phyloP scores from a whole-genome alignment of 1,140 invertebrate species.

The Sarcophaga peregrina region DNA sequence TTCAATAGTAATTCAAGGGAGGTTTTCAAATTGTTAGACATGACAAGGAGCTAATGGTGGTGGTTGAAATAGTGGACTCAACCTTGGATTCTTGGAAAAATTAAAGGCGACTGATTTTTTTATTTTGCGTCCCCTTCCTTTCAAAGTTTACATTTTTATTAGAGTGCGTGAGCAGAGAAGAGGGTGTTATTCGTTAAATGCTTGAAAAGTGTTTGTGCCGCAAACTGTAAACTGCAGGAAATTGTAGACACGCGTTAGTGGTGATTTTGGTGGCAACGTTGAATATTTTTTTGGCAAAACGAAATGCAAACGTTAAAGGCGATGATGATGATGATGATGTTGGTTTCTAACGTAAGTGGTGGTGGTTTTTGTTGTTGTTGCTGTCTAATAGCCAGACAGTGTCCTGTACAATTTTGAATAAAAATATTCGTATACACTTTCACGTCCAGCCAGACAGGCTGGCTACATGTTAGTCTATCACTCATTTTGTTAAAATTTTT shows the following conservation, averaged over 20 bases:
- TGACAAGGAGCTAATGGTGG: too few species aligned
- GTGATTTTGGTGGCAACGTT: neutral
- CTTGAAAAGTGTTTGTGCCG: constrained; percentile 1
- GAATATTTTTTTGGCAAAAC: too few species aligned
- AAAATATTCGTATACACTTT: neutral
- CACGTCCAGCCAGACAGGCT: neutral
- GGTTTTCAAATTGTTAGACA: too few species aligned
- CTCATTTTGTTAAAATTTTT: neutral
- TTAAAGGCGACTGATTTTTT: too few species aligned
- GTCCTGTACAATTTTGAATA: neutral
- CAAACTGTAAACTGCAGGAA: constrained; percentile 15
- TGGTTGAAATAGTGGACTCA: too few species aligned
- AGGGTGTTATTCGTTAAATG: neutral
- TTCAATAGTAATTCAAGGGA: too few species aligned
- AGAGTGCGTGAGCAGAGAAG: neutral
- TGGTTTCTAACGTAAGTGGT: too few species aligned
- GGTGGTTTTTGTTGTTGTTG: neutral
- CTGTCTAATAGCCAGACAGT: constrained; percentile 10
- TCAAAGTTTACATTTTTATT: too few species aligned
- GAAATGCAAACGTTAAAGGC: too few species aligned
- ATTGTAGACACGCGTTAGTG: constrained; percentile 20
- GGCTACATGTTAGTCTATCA: neutral
- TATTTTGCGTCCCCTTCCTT: too few species aligned
- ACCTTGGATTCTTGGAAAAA: too few species aligned
- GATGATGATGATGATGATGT: too few species aligned